Conservation (phyloP, 37 sponge, comb jelly and placozoan species). For the Lycopodina hypogea region DNA sequence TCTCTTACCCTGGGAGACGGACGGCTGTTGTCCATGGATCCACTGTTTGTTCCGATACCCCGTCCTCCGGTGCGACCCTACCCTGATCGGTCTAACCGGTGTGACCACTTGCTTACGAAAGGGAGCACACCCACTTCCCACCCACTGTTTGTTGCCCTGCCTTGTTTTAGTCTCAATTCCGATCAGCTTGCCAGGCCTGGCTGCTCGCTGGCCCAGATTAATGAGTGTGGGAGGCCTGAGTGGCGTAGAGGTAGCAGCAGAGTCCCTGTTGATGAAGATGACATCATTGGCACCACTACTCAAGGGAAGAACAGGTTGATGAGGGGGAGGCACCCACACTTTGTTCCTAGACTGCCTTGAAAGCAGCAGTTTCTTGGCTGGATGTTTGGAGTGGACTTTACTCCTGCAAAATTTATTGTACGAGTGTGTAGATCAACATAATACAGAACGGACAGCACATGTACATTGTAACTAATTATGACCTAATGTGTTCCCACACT, state of each 20-base stretch:
- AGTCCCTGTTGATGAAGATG: not conserved
- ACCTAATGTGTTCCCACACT: no score
- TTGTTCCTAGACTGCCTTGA: not conserved
- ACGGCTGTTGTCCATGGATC: no score
- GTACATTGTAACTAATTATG: no score
- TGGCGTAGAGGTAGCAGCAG: not conserved
- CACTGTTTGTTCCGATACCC: no score
- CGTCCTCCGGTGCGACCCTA: no score
- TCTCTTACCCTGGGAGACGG: not conserved
- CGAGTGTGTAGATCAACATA: no score
- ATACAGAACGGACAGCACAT: no score
- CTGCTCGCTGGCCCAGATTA: not conserved
- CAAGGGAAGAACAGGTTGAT: not conserved
- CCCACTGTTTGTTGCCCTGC: constrained; percentile 57
- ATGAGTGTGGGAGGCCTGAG: not conserved
- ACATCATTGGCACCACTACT: not conserved
- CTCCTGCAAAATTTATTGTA: not conserved
- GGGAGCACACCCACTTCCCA: not conserved
- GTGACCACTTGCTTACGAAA: no score
- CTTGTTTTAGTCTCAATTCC: constrained; percentile 43
- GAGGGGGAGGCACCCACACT: not conserved
- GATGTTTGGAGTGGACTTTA: no score
- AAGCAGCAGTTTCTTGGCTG: not conserved
- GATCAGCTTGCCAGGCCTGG: not conserved
- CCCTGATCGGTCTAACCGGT: no score